These are phyloP conservation scores for Napeogenes inachia DNA, from an alignment of 2,888 invertebrate species.

Conservation along the genomic window DNA sequence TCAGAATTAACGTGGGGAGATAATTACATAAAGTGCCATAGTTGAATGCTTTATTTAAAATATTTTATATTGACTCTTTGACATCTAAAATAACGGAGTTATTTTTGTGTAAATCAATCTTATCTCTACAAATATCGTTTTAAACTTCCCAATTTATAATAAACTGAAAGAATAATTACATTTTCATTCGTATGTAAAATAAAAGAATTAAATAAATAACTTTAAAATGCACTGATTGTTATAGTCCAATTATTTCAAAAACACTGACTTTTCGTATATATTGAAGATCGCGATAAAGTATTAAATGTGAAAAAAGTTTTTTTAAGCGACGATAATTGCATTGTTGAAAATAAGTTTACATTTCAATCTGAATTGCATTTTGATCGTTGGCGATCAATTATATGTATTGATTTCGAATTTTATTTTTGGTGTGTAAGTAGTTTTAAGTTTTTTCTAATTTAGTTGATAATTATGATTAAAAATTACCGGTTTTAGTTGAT, in stretches of 20 bases:
- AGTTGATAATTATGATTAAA: slow-evolving; percentile 17
- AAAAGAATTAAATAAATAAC: neutral
- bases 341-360: neutral
- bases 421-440: slow-evolving; percentile 22
- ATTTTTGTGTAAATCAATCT: neutral
- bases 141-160: neutral
- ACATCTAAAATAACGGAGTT: neutral
- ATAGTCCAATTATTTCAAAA: neutral
- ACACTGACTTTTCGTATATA: neutral
- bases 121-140: neutral
- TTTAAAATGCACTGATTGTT: neutral
- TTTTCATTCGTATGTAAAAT: neutral
- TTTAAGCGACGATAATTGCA: neutral
- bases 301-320: neutral
- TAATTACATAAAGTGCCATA: too few relatives aligned
- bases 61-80: too few relatives aligned
- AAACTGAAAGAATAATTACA: neutral
- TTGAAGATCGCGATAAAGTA: neutral
- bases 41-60: too few relatives aligned
- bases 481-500: slow-evolving; percentile 40
- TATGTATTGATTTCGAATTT: neutral
- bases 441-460: slow-evolving; percentile 22
- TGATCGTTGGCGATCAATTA: neutral
- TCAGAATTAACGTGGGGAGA: too few relatives aligned
- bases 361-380: neutral